phyloP scores from a whole-genome alignment of 2,113 vertebrate genomes.

The Holacanthus passer region DNA sequence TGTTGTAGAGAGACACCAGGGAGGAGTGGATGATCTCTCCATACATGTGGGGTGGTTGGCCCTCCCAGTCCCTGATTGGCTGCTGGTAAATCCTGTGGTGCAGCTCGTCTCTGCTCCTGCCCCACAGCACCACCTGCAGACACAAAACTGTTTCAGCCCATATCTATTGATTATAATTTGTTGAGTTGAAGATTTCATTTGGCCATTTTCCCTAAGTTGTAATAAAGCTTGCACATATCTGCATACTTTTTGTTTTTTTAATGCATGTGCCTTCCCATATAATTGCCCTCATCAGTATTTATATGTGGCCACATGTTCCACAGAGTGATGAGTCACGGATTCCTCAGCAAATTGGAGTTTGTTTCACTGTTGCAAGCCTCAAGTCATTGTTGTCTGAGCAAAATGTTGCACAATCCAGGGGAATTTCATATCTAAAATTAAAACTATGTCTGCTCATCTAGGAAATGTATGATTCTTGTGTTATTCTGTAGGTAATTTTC shows the following conservation, averaged over 20 bases:
- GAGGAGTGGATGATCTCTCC: constrained; percentile 88
- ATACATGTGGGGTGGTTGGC: constrained; percentile 78
- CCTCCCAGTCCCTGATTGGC: constrained; percentile 87
- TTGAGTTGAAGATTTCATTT: neutral
- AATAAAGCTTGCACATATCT: neutral
- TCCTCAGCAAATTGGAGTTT: neutral
- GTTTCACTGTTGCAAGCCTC: neutral
- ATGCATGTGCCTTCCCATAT: neutral
- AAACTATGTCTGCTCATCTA: neutral
- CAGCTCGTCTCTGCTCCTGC: constrained; percentile 81
- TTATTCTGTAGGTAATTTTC: neutral
- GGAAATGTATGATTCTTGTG: neutral
- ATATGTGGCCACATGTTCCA: constrained; percentile 1
- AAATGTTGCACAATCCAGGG: neutral
- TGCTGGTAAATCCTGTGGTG: constrained; percentile 80
- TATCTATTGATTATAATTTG: neutral
- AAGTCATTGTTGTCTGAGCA: neutral
- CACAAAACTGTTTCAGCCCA: neutral
- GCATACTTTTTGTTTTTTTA: neutral
- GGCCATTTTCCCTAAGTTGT: neutral
- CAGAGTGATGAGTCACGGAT: constrained; percentile 6
- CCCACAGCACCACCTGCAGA: constrained; percentile 84
- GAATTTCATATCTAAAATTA: neutral
- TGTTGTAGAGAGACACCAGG: constrained; percentile 77
- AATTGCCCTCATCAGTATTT: neutral